Base-by-base conservation (phyloP, 2,113 vertebrate genomes). In the Chamaea fasciata region DNA sequence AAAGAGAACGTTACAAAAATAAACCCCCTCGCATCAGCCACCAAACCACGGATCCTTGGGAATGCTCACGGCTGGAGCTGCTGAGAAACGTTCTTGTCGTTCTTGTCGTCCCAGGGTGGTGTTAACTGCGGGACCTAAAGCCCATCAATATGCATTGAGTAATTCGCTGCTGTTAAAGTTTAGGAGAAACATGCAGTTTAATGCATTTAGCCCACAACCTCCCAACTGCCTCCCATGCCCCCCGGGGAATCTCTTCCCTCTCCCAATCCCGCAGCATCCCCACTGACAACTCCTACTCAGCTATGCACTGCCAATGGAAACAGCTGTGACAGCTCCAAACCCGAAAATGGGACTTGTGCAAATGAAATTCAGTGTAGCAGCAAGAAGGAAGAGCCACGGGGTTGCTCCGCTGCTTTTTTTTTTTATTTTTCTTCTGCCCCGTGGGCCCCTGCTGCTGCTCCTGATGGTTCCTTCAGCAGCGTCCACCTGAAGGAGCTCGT, bases 271-370 rank as follows among this genome's bases (percentile, higher is more conserved):
- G 27, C 92, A 96, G 92, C 96, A 80, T 97, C 94, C 93, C 92
- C 93, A 95, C 92, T 93, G 96, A 95, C 96, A 96, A 93, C 94
- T 93, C 93, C 95, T 92, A 93, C 95, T 96, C 96, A 96, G 93
- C 82, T 56, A 90, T 96, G 95, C 93, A 64, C 93, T 96, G 95
- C 96, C 96, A 96, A 96, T 94, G 81, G 94, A 96, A 95, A 95
- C 95, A 96, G 94, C 96, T 96, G 94, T 95, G 93, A 95, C 96
- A 96, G 93, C 83, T 97, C 95, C 95, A 44, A 78, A 89, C 56
- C 93, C 46, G 90, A 95, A 96, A 96, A 95, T 89, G 95, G 96
- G 95, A 11, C 94, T 97, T 60, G 93, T 94, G 92, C 92, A 90
- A 96, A 97, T 96, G 94, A 92, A 96, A 95, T 96, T 96, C 92